phyloP scores from a whole-genome alignment of 2,888 invertebrate genomes.

The Geophilus truncorum region DNA sequence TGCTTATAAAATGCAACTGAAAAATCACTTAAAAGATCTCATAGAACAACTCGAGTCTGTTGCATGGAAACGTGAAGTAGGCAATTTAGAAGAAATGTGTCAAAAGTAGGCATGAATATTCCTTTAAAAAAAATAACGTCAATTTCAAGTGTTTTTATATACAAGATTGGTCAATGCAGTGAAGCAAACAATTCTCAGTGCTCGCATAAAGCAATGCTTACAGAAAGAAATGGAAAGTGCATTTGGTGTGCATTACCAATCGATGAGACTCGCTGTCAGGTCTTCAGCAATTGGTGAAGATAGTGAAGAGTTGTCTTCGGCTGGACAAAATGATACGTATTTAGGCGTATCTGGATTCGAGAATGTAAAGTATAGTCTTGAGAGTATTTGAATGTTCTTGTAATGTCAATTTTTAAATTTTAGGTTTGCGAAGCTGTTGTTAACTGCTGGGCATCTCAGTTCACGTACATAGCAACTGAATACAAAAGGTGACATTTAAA shows the following conservation, averaged over 20 bases:
- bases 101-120: slow-evolving; percentile 19
- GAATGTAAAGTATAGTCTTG: slow-evolving; percentile 39
- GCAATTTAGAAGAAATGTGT: slow-evolving; percentile 30
- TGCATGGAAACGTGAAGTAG: slow-evolving; percentile 42
- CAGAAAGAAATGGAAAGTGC: not conserved
- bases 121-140: not conserved
- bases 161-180: slow-evolving; percentile 22
- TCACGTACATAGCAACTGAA: slow-evolving; percentile 66
- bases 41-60: slow-evolving; percentile 55
- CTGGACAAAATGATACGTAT: slow-evolving; percentile 76
- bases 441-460: slow-evolving; percentile 78
- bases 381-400: not conserved
- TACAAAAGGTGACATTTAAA: slow-evolving; percentile 67
- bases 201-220: not conserved
- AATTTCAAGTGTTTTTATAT: too few relatives aligned
- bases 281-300: slow-evolving; percentile 57
- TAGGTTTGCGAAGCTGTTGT: slow-evolving; percentile 54
- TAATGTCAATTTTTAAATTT: slow-evolving; percentile 19
- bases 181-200: not conserved
- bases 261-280: slow-evolving; percentile 34
- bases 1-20: slow-evolving; percentile 59
- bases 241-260: slow-evolving; percentile 21
- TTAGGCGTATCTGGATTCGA: slow-evolving; percentile 58
- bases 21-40: slow-evolving; percentile 51
- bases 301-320: slow-evolving; percentile 69